Evolutionary conservation across 2,888 invertebrate genomes (phyloP).

Genomic region (Elaeidobius kamerunicus): DNA sequence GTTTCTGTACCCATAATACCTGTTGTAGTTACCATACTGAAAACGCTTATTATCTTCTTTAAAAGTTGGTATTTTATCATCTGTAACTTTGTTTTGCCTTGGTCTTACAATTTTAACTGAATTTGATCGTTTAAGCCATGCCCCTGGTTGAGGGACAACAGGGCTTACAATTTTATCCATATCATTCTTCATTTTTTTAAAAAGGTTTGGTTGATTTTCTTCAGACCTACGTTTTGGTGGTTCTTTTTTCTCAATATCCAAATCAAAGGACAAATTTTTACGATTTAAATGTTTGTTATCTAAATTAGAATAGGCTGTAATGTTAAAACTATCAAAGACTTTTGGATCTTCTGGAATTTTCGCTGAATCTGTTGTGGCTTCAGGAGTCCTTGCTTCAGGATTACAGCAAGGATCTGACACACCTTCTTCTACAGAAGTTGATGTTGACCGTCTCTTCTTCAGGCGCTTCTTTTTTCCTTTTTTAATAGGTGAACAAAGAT

Average conservation of each 20-base stretch:
- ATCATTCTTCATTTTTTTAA: constrained; percentile 64
- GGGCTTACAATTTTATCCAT: constrained; percentile 91
- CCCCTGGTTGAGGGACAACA: constrained; percentile 85
- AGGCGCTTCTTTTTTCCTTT: constrained; percentile 59
- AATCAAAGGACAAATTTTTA: constrained; percentile 40
- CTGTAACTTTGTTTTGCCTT: constrained; percentile 50
- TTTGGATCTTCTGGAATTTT: constrained; percentile 46
- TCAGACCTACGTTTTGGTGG: constrained; percentile 42
- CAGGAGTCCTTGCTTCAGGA: constrained; percentile 52
- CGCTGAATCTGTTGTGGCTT: constrained; percentile 46
- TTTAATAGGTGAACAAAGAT: constrained; percentile 68
- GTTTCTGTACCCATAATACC: constrained; percentile 95
- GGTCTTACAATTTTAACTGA: constrained; percentile 45
- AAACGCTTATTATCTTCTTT: constrained; percentile 75
- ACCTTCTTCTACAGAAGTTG: constrained; percentile 41
- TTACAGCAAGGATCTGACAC: constrained; percentile 52
- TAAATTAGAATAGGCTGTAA: neutral
- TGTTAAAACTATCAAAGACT: neutral
- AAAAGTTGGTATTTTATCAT: constrained; percentile 58
- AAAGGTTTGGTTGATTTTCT: constrained; percentile 50
- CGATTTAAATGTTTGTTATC: constrained; percentile 9
- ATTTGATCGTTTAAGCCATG: constrained; percentile 65
- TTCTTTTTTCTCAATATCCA: constrained; percentile 31
- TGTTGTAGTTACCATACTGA: constrained; percentile 95
- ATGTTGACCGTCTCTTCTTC: constrained; percentile 57